A percentile compares a stretch with the other conserved stretches of the same genome.
Conservation (phyloP, 2,888 invertebrate species). For the Agriopis marginaria region DNA sequence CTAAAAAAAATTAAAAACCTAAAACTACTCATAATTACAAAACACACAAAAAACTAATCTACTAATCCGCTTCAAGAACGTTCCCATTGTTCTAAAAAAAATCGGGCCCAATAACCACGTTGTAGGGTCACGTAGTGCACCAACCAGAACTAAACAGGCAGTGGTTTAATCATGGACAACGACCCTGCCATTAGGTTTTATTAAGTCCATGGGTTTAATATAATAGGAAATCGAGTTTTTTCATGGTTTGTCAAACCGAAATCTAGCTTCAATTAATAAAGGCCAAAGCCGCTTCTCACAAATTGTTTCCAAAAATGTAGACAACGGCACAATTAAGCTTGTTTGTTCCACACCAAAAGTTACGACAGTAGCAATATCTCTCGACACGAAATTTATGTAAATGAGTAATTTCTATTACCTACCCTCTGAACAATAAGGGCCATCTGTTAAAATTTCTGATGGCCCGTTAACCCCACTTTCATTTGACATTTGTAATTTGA, state of each 20-base stretch:
- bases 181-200: no score
- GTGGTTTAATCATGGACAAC: neutral
- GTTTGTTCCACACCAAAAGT: constrained; percentile 28
- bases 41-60: no score
- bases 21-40: no score
- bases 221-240: neutral
- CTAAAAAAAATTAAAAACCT: no score
- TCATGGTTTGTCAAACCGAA: neutral
- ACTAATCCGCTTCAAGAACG: no score
- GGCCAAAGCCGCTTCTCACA: neutral
- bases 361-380: constrained; percentile 36
- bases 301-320: constrained; percentile 5
- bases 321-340: constrained; percentile 18
- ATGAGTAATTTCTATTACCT: constrained; percentile 41
- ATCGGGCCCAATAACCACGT: no score
- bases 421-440: constrained; percentile 41
- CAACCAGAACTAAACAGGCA: no score
- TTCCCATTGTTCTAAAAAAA: no score
- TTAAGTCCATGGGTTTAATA: no score
- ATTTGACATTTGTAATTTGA: constrained; percentile 40
- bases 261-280: neutral
- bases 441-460: constrained; percentile 46
- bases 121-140: no score
- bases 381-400: constrained; percentile 34
- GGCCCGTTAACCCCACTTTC: constrained; percentile 46